Base-by-base conservation (phyloP, 1,140 invertebrate species). In the Mycetomoellerius zeteki region DNA sequence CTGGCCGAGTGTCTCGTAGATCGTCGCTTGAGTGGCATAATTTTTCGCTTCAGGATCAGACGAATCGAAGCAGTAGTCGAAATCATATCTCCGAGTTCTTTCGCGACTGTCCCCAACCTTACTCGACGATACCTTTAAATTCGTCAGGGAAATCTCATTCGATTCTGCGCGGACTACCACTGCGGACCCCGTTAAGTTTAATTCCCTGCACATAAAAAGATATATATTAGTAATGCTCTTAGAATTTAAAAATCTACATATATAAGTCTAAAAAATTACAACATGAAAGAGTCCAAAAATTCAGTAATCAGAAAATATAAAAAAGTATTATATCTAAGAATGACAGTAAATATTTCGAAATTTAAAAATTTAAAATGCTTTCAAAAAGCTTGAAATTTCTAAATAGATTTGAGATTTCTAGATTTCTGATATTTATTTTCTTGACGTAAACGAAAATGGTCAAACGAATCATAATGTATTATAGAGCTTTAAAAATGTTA, bases 41-140 rank as follows among this genome's bases (percentile, higher is more conserved):
- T 96, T 94, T 37, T 95, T 93, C 58, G 96, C 95, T 8, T 86
- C 85, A 27, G 93, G 88, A 86, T 95, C 93, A 5, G 96, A 95
- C 47, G 97, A 97, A 94, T 97, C 96, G 93, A 97, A 98, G 43
- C 97, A 97, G 88, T 97, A 97, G 92, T 98, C 97, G 91, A 97
- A 97, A 43, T 96, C 95, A 94, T 97, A 97, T 87, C 96, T 96
- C 50, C 97, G 96, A 7, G 96, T 95, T 30, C 97, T 96, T 92
- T 97, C 96, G 4, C 97, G 95, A 89, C 97, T 97, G 91, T 97
- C 96, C 0, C 96, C 97, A 5, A 96, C 96, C 92, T 96, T 96
- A 90, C 96, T 96, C 54, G 96, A 95, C 16, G 96, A 96, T 33
- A 97, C 96, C 96, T 97, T 93, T 27, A 95, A 86, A 89, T 94